These are phyloP conservation scores for Thymallus thymallus DNA, from an alignment of 2,113 vertebrate genomes.

Conservation along the genomic window DNA sequence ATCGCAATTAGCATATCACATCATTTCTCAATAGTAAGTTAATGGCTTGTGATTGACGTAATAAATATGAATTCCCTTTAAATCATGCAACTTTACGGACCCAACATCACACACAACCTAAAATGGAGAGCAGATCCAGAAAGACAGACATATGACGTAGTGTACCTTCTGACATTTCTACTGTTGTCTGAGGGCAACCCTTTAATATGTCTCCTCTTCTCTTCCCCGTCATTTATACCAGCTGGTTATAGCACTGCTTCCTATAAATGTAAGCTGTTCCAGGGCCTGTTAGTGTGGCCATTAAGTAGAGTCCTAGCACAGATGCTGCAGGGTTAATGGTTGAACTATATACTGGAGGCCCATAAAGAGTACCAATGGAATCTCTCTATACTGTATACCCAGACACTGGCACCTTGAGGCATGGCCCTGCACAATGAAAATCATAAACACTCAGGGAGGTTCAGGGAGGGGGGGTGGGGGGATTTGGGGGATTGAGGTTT, in stretches of 20 bases:
- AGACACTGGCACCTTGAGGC: constrained; percentile 24
- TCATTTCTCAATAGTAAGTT: constrained; percentile 72
- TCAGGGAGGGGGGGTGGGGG: neutral
- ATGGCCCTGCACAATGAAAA: constrained; percentile 40
- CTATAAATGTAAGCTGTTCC: constrained; percentile 63
- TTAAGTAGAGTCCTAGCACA: constrained; percentile 37
- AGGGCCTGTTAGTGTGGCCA: constrained; percentile 55
- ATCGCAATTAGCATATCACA: constrained; percentile 72
- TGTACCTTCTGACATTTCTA: constrained; percentile 5
- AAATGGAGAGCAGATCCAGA: constrained; percentile 24
- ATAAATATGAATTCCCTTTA: constrained; percentile 67
- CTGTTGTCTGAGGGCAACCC: neutral
- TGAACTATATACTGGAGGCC: constrained; percentile 49
- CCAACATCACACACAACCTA: neutral
- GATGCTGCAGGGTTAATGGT: constrained; percentile 46
- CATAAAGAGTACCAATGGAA: constrained; percentile 59
- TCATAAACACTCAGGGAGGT: constrained; percentile 40
- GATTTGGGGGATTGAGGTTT: neutral
- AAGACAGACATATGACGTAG: constrained; percentile 31
- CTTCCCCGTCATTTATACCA: constrained; percentile 47
- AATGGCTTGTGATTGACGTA: constrained; percentile 73
- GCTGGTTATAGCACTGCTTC: constrained; percentile 51
- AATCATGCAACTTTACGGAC: neutral
- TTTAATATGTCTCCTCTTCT: constrained; percentile 13
- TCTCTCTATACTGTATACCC: constrained; percentile 14